Evolutionary conservation across 2,113 vertebrate species (phyloP).

Genomic region (Lepus timidus): DNA sequence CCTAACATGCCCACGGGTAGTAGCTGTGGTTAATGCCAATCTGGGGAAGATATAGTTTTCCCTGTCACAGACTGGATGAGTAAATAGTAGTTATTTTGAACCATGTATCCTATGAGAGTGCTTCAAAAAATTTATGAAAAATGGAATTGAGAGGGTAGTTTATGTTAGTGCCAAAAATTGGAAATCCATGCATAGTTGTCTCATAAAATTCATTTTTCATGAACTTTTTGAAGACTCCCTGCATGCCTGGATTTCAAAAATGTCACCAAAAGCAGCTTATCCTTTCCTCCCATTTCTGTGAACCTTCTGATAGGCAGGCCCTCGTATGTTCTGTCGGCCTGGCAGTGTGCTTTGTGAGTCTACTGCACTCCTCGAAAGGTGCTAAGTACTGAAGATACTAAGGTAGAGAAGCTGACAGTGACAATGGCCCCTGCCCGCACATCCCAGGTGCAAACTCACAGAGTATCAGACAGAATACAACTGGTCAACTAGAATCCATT

Average conservation of each 20-base stretch:
- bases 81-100: not conserved
- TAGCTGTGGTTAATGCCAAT: not conserved
- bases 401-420: not conserved
- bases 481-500: not conserved
- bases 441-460: not conserved
- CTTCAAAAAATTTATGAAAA: too few species aligned
- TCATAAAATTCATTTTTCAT: too few species aligned
- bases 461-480: too few species aligned
- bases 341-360: not conserved
- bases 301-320: too few species aligned
- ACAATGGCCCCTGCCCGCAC: too few species aligned
- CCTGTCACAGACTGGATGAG: fast-evolving
- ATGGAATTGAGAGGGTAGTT: too few species aligned
- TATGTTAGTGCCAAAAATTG: too few species aligned
- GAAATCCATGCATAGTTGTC: too few species aligned
- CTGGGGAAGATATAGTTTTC: not conserved
- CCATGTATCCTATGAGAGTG: not conserved
- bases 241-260: too few species aligned
- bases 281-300: too few species aligned
- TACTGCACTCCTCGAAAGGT: not conserved
- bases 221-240: too few species aligned
- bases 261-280: too few species aligned
- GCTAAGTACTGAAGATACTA: not conserved
- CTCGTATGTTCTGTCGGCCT: not conserved
- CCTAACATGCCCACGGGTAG: not conserved